Evolutionary conservation across 2,888 invertebrate genomes (phyloP).

Genomic region (Ferdinandea cuprea): DNA sequence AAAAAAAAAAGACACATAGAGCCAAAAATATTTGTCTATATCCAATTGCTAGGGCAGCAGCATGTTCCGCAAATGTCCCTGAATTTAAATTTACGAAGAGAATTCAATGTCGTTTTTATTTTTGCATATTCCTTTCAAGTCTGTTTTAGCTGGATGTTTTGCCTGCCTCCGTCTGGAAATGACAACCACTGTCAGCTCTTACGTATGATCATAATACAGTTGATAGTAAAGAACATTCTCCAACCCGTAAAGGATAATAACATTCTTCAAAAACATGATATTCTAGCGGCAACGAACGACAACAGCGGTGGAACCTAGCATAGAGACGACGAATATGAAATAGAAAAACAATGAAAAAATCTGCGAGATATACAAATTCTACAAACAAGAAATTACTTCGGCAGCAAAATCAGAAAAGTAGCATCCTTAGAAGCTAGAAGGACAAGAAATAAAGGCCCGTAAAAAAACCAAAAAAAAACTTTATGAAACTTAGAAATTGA

Average conservation of each 20-base stretch:
- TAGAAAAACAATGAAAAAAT: slow-evolving; percentile 18
- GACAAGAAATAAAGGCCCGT: slow-evolving; percentile 30
- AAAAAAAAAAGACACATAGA: neutral
- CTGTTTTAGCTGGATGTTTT: no score
- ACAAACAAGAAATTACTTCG: slow-evolving; percentile 37
- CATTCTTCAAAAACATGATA: slow-evolving; percentile 25
- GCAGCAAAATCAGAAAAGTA: slow-evolving; percentile 34
- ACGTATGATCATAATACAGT: slow-evolving; percentile 6
- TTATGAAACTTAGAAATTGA: slow-evolving; percentile 64
- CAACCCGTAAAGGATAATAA: slow-evolving; percentile 28
- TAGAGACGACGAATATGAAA: neutral
- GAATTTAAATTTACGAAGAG: slow-evolving; percentile 2
- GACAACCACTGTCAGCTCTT: slow-evolving; percentile 6
- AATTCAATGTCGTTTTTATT: slow-evolving; percentile 1
- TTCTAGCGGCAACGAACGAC: neutral
- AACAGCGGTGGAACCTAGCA: no score
- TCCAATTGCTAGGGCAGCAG: neutral
- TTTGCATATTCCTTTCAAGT: no score
- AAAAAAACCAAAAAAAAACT: slow-evolving; percentile 17
- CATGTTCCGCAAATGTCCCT: slow-evolving; percentile 5
- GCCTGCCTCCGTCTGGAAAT: neutral
- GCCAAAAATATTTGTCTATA: neutral
- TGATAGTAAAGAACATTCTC: slow-evolving; percentile 13
- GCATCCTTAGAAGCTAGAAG: slow-evolving; percentile 43
- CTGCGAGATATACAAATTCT: slow-evolving; percentile 16